Conservation (phyloP, 2,888 invertebrate genomes). For the Drosophila neotestacea region DNA sequence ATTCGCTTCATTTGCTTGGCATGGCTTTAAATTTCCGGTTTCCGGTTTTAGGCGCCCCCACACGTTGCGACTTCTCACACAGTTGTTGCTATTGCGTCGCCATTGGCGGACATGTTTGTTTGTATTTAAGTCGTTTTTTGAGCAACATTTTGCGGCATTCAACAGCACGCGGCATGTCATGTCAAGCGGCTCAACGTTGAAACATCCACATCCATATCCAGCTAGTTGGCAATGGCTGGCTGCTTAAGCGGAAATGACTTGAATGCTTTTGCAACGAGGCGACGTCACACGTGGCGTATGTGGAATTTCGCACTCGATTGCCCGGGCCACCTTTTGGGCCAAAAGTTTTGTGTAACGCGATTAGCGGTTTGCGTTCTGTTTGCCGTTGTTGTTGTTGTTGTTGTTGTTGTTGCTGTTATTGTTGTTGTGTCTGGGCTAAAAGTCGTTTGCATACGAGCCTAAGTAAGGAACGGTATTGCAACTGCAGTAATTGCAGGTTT, state of each 20-base stretch:
- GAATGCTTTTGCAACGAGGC: conserved; percentile 64
- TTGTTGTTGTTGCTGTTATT: conserved; percentile 10
- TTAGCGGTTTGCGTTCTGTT: conserved; percentile 78
- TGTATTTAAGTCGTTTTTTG: conserved; percentile 79
- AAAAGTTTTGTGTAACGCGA: conserved; percentile 79
- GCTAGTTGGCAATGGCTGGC: conserved; percentile 56
- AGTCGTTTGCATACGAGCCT: conserved; percentile 43
- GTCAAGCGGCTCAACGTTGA: conserved; percentile 44
- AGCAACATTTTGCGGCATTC: conserved; percentile 78
- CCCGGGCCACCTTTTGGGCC: conserved; percentile 49
- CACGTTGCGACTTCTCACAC: background rate
- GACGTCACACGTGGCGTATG: conserved; percentile 74
- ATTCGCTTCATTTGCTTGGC: conserved; percentile 75
- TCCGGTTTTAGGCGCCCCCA: conserved; percentile 65
- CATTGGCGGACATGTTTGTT: conserved; percentile 77
- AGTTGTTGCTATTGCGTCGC: conserved; percentile 31
- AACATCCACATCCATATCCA: conserved; percentile 13
- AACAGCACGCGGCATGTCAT: conserved; percentile 69
- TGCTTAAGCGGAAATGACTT: conserved; percentile 82
- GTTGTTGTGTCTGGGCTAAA: conserved; percentile 47
- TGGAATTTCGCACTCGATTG: conserved; percentile 81
- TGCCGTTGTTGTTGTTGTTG: conserved; percentile 28
- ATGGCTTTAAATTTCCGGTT: conserved; percentile 81
- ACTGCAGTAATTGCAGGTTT: conserved; percentile 74
- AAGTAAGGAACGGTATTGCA: conserved; percentile 40